Conservation (phyloP, 2,797 vertebrate genomes). For the Cichlasoma orientale region DNA sequence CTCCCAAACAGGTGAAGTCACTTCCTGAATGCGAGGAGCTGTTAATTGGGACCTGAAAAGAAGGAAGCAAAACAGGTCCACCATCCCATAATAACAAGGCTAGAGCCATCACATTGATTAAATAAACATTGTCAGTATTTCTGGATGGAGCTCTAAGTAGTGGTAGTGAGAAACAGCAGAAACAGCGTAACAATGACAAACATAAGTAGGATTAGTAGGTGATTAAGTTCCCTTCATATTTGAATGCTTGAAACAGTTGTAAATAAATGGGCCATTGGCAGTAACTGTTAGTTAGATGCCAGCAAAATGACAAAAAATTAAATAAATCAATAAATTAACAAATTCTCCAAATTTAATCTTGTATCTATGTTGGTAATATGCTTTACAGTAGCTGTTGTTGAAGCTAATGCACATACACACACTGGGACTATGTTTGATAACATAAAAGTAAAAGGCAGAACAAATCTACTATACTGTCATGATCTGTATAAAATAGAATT, state of each 20-base stretch:
- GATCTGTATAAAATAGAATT: too few relatives aligned
- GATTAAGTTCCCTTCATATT: background rate
- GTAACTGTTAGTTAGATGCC: background rate
- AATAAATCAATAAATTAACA: background rate
- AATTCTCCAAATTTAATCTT: too few relatives aligned
- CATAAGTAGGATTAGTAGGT: background rate
- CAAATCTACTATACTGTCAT: too few relatives aligned
- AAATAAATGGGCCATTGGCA: background rate
- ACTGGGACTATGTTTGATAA: background rate
- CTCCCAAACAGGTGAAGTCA: too few relatives aligned
- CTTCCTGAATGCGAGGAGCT: too few relatives aligned
- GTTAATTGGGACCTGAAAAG: too few relatives aligned
- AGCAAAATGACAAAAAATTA: background rate
- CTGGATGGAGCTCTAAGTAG: slow-evolving; percentile 24
- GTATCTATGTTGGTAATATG: background rate
- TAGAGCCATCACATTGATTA: too few relatives aligned
- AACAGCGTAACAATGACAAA: background rate
- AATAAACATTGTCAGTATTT: slow-evolving; percentile 2
- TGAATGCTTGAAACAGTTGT: background rate
- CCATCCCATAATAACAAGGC: too few relatives aligned
- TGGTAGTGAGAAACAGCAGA: slow-evolving; percentile 30
- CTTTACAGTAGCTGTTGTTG: background rate
- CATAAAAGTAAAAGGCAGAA: background rate
- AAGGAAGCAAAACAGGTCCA: too few relatives aligned
- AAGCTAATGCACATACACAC: background rate